Evolutionary conservation across 2,113 vertebrate species (phyloP).

Genomic region (Pipra filicauda): DNA sequence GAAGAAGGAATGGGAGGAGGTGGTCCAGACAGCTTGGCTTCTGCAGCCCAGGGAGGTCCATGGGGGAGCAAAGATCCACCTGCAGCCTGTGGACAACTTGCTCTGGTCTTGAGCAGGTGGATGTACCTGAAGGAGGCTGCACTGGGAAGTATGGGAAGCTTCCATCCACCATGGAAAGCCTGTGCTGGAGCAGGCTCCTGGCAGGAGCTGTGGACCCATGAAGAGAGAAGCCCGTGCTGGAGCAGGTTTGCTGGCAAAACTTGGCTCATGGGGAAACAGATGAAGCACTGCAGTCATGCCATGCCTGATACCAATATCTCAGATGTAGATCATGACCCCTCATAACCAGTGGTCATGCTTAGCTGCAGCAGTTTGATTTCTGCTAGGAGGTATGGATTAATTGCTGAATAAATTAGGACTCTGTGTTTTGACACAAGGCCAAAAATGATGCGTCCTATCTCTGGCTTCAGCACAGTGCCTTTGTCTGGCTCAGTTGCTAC

Average conservation of each 20-base stretch:
- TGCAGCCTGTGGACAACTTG: neutral
- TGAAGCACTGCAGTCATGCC: neutral
- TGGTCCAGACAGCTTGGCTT: neutral
- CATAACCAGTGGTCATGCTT: neutral
- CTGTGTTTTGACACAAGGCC: neutral
- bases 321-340: neutral
- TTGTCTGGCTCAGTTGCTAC: neutral
- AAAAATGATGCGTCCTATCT: neutral
- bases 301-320: accelerated
- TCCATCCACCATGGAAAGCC: too few relatives aligned
- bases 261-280: neutral
- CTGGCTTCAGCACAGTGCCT: neutral
- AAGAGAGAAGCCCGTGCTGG: neutral
- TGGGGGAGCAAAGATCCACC: neutral
- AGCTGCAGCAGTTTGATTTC: neutral
- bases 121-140: neutral
- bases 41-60: neutral
- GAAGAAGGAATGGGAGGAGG: neutral
- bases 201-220: neutral
- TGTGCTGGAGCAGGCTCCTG: accelerated
- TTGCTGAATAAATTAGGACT: neutral
- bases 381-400: neutral
- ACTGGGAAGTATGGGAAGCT: neutral
- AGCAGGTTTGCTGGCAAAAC: neutral
- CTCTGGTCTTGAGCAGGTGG: neutral